Evolutionary conservation across 1,140 invertebrate genomes (phyloP).

Genomic region (Ctenoplectra terminalis): DNA sequence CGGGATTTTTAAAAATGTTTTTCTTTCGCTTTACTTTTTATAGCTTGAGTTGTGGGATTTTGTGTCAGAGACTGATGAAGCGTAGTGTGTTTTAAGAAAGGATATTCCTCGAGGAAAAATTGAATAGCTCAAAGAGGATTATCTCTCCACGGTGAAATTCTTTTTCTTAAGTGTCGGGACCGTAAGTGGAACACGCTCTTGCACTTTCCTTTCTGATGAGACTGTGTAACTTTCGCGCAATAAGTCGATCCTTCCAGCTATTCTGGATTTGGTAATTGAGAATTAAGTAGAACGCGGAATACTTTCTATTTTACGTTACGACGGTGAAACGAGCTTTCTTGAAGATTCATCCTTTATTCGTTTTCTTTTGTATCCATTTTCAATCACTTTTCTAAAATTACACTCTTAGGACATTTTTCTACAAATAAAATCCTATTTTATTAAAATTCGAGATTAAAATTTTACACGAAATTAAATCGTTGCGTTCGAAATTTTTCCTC

Average conservation of each 20-base stretch:
- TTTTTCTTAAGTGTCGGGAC: not conserved
- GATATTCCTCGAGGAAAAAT: not conserved
- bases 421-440: too few relatives aligned
- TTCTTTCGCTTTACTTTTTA: not conserved
- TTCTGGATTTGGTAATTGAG: not conserved
- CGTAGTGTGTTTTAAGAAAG: not conserved
- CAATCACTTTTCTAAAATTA: too few relatives aligned
- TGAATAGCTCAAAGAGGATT: slow-evolving; percentile 17
- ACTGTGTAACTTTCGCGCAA: slow-evolving; percentile 3
- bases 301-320: not conserved
- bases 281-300: not conserved
- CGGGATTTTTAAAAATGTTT: not conserved
- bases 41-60: not conserved
- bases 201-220: slow-evolving; percentile 11
- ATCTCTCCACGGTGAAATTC: slow-evolving; percentile 16
- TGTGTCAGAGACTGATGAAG: not conserved
- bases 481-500: too few relatives aligned
- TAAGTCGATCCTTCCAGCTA: not conserved
- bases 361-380: too few relatives aligned
- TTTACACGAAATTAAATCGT: too few relatives aligned
- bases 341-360: too few relatives aligned
- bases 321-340: too few relatives aligned
- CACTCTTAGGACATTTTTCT: too few relatives aligned
- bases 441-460: too few relatives aligned
- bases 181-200: slow-evolving; percentile 9